Evolutionary conservation across 1,140 invertebrate genomes (phyloP), one percentile per base, ranked within the genome.

Genomic region (Temnothorax longispinosus): DNA sequence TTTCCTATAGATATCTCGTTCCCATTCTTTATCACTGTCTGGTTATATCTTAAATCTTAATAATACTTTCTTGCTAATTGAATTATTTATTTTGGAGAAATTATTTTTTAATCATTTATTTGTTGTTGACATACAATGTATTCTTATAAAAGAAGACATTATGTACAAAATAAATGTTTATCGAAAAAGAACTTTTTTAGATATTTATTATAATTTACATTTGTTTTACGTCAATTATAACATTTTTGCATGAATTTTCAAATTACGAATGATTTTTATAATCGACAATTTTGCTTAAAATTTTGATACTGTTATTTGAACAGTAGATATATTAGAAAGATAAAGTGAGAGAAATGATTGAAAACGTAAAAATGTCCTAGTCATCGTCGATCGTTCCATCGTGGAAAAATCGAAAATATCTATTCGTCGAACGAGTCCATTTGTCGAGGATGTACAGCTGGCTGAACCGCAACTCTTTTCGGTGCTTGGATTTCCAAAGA

Each of bases 391-490:
- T 65, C 81, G 8, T 35, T 44, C 27, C 21, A 64, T 13, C 11
- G 54, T 38, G 52, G 6, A 54, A 60, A 87, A 78, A 67, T 89
- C 32, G 52, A 67, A 77, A 86, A 87, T 52, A 87, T 89, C 74
- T 69, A 69, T 90, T 69, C 74, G 60, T 84, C 52, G 72, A 87
- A 89, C 74, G 88, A 85, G 38, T 80, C 78, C 65, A 87, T 90
- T 90, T 62, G 54, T 81, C 15, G 27, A 38, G 38, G 2, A 84
- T 77, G 77, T 50, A 64, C 88, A 85, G 72, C 88, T 90, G 89
- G 78, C 5, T 21, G 44, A 77, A 44, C 72, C 60, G 60, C 21
- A 82, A 87, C 77, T 71, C 77, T 89, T 71, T 50, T 72, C 18
- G 15, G 6, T 11, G 6, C 21, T 21, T 72, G n/a, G 1, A 82